phyloP scores from a whole-genome alignment of 2,797 vertebrate genomes.

The Enteromius argenteus region DNA sequence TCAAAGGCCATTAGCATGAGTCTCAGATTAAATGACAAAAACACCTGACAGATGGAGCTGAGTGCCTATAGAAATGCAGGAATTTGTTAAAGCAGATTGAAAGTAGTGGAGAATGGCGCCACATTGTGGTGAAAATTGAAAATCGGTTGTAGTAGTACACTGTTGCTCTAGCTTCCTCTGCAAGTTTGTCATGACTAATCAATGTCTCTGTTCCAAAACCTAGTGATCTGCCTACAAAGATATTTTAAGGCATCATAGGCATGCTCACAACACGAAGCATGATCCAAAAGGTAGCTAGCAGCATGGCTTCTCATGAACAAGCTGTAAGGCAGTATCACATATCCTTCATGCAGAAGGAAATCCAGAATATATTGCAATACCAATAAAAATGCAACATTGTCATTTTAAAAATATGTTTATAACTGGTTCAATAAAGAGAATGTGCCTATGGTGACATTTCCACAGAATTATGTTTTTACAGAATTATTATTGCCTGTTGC shows the following conservation, averaged over 20 bases:
- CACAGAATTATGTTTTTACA: background rate
- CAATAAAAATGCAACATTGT: no score
- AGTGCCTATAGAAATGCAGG: conserved; percentile 19
- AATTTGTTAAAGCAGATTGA: background rate
- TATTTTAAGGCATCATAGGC: background rate
- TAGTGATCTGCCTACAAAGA: background rate
- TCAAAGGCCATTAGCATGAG: background rate
- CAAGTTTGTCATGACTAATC: background rate
- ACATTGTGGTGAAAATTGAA: conserved; percentile 12
- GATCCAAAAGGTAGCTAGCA: background rate
- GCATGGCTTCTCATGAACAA: background rate
- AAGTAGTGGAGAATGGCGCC: background rate
- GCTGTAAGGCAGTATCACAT: background rate
- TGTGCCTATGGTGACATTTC: background rate
- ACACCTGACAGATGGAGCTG: conserved; percentile 1
- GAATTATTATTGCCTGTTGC: background rate
- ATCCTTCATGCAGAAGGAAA: background rate
- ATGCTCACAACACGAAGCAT: background rate
- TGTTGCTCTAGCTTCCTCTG: background rate
- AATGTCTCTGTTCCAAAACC: conserved; percentile 1
- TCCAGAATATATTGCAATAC: no score
- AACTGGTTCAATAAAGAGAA: background rate
- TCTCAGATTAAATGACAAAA: conserved; percentile 16
- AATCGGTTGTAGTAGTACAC: background rate
- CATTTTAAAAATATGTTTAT: background rate